Base-by-base conservation (phyloP, 2,113 vertebrate species). In the Zosterops pallidus region DNA sequence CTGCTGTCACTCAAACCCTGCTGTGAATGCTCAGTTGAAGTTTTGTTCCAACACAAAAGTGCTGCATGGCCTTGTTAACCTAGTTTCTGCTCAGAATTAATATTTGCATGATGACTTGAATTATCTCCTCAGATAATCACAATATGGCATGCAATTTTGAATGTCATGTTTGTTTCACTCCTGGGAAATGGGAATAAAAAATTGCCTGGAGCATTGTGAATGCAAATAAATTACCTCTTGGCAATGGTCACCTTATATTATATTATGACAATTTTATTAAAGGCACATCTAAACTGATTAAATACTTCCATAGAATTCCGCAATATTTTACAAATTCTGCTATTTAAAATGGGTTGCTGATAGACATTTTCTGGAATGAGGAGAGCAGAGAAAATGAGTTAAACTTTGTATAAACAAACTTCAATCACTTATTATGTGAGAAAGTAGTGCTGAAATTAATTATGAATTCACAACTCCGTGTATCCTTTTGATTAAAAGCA, bases 111-210 rank as follows among this genome's bases (percentile, higher is more conserved):
- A 72, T 74, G 44, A 90, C 62, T 92, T 83, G 79, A 91, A 95
- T 94, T 83, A 86, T 79, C 22, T 86, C 77, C 76, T 68, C 33
- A 83, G 62, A 91, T 89, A 92, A 92, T 75, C 76, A 71, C 70
- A 96, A 80, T 90, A 91, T 82, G 80, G 69, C 47, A 46, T 62
- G 33, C 37, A 89, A 79, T 95, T 97, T 77, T 77, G 79, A 94
- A 81, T 92, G 67, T 52, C 70, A 41, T 92, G 56, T 95, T 97
- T 94, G 72, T 62, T 83, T 94, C 47, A 85, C 47, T 93, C 46
- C 68, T 69, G 79, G 80, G 77, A 96, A 92, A 90, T 60, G 25
- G 63, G 95, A 97, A 89, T 79, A 89, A 94, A 96, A 94, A 70
- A 55, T 49, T 94, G 63, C 74, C 77, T 56, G 33, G 39, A 94